These are phyloP conservation scores for Brachyalestes nurse DNA, from an alignment of 2,797 vertebrate species.

Conservation along the genomic window DNA sequence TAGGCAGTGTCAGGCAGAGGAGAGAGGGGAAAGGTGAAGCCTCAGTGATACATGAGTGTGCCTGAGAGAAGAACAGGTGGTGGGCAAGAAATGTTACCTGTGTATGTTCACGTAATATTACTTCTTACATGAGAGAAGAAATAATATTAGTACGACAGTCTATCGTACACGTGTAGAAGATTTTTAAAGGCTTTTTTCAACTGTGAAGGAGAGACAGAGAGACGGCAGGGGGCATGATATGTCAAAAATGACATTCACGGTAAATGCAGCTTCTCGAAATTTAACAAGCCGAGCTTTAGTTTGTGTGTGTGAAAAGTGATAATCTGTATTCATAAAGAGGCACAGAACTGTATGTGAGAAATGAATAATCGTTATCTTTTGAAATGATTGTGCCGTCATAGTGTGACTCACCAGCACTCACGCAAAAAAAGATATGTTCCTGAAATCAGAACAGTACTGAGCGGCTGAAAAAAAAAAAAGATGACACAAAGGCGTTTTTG, in stretches of 20 bases:
- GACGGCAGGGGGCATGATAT: constrained; percentile 19
- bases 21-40: constrained; percentile 50
- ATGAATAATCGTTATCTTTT: constrained; percentile 7
- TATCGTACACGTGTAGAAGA: not conserved
- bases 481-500: no score
- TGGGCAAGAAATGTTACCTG: not conserved
- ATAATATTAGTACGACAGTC: not conserved
- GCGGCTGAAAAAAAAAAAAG: no score
- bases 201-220: not conserved
- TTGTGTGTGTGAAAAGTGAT: not conserved
- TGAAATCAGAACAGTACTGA: not conserved
- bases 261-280: not conserved
- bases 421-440: not conserved
- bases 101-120: not conserved
- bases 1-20: constrained; percentile 69
- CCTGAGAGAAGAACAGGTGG: constrained; percentile 9
- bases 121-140: no score
- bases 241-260: constrained; percentile 18
- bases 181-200: not conserved
- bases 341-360: not conserved
- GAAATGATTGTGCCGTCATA: constrained; percentile 10
- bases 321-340: not conserved
- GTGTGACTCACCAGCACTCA: constrained; percentile 17
- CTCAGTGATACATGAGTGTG: constrained; percentile 30
- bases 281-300: not conserved